These are phyloP conservation scores for Drosophila rellima DNA, from an alignment of 2,888 invertebrate species.

Conservation along the genomic window DNA sequence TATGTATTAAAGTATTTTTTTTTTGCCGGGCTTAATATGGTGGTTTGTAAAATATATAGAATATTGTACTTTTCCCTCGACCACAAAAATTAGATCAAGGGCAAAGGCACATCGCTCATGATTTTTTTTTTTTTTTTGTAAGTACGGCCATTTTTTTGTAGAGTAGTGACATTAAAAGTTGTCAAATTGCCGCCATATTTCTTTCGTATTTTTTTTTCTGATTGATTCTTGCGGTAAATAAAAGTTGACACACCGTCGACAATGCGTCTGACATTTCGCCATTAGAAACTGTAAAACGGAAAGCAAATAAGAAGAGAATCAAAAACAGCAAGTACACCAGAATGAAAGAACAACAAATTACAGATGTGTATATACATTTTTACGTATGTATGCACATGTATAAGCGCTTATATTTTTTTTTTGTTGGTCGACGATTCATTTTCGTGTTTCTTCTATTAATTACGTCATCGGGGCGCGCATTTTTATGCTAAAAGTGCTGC, in stretches of 20 bases:
- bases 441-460: constrained; percentile 68
- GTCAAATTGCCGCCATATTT: constrained; percentile 77
- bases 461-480: constrained; percentile 75
- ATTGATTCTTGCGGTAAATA: constrained; percentile 73
- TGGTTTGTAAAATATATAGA: constrained; percentile 21
- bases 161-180: constrained; percentile 58
- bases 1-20: constrained; percentile 32
- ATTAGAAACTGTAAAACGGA: constrained; percentile 50
- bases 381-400: constrained; percentile 13
- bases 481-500: constrained; percentile 57
- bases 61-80: constrained; percentile 34
- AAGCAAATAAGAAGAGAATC: constrained; percentile 24
- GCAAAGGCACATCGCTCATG: constrained; percentile 50
- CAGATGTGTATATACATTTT: constrained; percentile 31
- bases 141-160: constrained; percentile 69
- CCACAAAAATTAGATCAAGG: constrained; percentile 67
- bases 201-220: constrained; percentile 46
- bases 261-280: constrained; percentile 28
- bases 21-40: constrained; percentile 45
- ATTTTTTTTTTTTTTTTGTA: constrained; percentile 31
- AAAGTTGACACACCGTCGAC: constrained; percentile 61
- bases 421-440: constrained; percentile 52
- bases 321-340: constrained; percentile 44
- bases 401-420: constrained; percentile 31
- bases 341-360: constrained; percentile 42